Evolutionary conservation across 1,140 invertebrate genomes (phyloP).

Genomic region (Prorops nasuta): DNA sequence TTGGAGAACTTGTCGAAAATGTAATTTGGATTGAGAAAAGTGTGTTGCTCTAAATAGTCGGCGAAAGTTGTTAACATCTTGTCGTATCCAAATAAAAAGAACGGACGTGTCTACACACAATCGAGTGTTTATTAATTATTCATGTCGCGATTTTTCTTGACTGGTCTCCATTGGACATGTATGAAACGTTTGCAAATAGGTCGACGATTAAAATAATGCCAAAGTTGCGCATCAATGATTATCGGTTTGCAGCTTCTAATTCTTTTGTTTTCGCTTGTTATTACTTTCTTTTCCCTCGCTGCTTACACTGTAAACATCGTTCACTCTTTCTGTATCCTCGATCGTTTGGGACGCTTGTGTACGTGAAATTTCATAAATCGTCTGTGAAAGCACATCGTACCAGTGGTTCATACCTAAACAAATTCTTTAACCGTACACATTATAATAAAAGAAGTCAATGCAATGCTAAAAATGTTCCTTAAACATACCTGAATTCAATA

Average conservation of each 20-base stretch:
- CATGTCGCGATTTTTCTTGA: constrained; percentile 10
- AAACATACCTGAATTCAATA: too few relatives aligned
- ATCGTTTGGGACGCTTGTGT: too few relatives aligned
- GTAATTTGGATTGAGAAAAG: too few relatives aligned
- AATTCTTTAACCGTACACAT: too few relatives aligned
- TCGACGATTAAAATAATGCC: constrained; percentile 9
- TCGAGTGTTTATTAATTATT: constrained; percentile 18
- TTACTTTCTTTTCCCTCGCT: not conserved
- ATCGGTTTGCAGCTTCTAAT: not conserved
- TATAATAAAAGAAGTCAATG: too few relatives aligned
- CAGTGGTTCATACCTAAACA: too few relatives aligned
- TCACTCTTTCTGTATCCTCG: not conserved
- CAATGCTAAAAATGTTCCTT: too few relatives aligned
- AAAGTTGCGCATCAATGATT: not conserved
- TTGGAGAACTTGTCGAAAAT: too few relatives aligned
- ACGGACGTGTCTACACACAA: too few relatives aligned
- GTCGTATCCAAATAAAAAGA: too few relatives aligned
- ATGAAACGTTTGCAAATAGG: constrained; percentile 20
- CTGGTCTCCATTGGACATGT: constrained; percentile 18
- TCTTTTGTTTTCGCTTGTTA: not conserved
- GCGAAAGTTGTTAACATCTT: constrained; percentile 28
- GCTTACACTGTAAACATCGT: not conserved
- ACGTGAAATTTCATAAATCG: too few relatives aligned
- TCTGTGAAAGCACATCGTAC: too few relatives aligned
- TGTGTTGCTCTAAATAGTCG: constrained; percentile 22